Percentiles rank a stretch among this genome's conserved stretches.
These are phyloP conservation scores for Acanthosepion esculentum DNA, from an alignment of 2,888 invertebrate species.

Conservation along the genomic window DNA sequence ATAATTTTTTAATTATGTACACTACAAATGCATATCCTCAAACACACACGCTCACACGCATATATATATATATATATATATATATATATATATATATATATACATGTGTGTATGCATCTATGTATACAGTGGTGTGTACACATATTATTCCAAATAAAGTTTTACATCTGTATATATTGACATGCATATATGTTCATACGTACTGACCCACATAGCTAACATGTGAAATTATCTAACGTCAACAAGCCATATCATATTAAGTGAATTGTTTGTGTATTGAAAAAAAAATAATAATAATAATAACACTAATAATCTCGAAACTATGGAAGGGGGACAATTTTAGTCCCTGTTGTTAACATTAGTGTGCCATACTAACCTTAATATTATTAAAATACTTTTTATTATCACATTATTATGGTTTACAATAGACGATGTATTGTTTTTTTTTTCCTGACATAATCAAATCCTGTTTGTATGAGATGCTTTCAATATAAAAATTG, in stretches of 20 bases:
- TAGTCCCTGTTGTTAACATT: not conserved
- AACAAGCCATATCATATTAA: not conserved
- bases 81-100: too few species aligned
- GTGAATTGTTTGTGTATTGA: not conserved
- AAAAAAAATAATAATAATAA: not conserved
- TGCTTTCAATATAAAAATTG: conserved; percentile 25
- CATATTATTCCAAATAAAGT: too few species aligned
- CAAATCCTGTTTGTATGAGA: not conserved
- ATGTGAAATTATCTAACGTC: not conserved
- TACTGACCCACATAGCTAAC: not conserved
- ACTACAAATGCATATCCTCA: too few species aligned
- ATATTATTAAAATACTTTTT: not conserved
- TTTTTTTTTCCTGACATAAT: not conserved
- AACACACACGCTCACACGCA: too few species aligned
- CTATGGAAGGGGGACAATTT: not conserved
- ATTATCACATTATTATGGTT: not conserved
- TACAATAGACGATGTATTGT: not conserved
- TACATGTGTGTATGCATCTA: too few species aligned
- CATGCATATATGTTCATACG: not conserved
- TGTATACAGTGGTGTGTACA: too few species aligned
- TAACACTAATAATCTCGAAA: not conserved
- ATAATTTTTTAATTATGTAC: too few species aligned
- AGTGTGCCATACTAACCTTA: not conserved
- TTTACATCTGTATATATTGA: not conserved
- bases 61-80: too few species aligned